Percentiles rank a stretch among this genome's conserved stretches.
Conservation (phyloP, 2,113 vertebrate genomes). For the Phainopepla nitens region DNA sequence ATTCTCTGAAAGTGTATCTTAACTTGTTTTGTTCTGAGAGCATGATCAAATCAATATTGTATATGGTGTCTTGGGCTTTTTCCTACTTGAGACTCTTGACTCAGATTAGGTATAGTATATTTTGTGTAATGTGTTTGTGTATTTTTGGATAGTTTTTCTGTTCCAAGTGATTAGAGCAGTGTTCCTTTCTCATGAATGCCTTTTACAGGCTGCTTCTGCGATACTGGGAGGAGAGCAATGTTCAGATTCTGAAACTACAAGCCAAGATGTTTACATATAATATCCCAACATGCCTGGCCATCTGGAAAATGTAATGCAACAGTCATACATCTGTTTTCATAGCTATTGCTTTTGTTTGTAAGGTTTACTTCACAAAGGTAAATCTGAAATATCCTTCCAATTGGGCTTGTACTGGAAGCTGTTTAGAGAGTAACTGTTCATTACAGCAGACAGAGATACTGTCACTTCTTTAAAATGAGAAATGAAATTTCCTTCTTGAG, state of each 20-base stretch:
- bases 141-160: neutral
- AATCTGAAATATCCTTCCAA: constrained; percentile 63
- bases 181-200: constrained; percentile 68
- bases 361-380: constrained; percentile 79
- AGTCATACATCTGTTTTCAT: constrained; percentile 81
- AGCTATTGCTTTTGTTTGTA: constrained; percentile 76
- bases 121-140: neutral
- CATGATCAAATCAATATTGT: neutral
- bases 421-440: constrained; percentile 2
- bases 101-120: neutral
- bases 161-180: constrained; percentile 41
- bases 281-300: constrained; percentile 86
- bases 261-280: constrained; percentile 88
- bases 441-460: neutral
- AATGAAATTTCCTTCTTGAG: constrained; percentile 24
- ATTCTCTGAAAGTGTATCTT: neutral
- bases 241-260: constrained; percentile 92
- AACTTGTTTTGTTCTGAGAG: neutral
- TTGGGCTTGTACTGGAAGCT: constrained; percentile 30
- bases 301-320: constrained; percentile 97
- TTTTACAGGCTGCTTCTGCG: constrained; percentile 86
- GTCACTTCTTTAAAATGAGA: neutral
- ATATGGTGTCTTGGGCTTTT: neutral
- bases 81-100: neutral
- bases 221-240: constrained; percentile 88